Percentiles rank a stretch among this genome's conserved stretches.
phyloP scores from a whole-genome alignment of 2,797 vertebrate genomes.

The Hafferia zeledoni region DNA sequence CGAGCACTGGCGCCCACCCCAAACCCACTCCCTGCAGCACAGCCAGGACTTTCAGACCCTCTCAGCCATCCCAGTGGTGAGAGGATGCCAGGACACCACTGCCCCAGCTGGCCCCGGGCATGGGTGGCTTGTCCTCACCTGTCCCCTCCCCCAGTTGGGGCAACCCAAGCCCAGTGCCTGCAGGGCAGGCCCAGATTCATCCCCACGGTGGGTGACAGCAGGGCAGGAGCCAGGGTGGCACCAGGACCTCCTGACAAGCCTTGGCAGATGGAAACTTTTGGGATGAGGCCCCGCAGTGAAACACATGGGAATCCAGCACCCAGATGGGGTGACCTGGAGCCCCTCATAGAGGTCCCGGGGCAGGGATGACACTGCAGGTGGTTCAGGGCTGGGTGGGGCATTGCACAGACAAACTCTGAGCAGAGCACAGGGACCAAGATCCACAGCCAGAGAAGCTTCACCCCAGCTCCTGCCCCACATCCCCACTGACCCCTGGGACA shows the following conservation, averaged over 20 bases:
- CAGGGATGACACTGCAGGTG: background rate
- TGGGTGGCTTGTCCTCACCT: background rate
- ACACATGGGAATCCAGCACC: fast-evolving
- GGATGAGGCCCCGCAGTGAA: background rate
- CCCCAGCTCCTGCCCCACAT: background rate
- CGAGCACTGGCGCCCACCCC: background rate
- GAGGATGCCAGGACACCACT: background rate
- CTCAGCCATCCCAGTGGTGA: fast-evolving
- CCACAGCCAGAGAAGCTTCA: background rate
- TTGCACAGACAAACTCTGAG: background rate
- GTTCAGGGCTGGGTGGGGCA: background rate
- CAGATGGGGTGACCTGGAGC: background rate
- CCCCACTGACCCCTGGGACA: background rate
- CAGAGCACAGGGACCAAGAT: background rate
- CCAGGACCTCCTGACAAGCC: background rate
- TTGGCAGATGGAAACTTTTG: background rate
- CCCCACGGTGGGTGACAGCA: background rate
- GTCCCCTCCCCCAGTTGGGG: background rate
- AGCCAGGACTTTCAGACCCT: fast-evolving
- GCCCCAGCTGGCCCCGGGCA: background rate
- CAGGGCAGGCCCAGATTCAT: background rate
- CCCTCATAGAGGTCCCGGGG: fast-evolving
- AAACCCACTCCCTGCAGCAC: background rate
- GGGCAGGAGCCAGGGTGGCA: background rate
- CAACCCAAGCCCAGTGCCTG: too few species aligned